These are phyloP conservation scores for Felis chaus DNA, from an alignment of 2,113 vertebrate genomes.

Conservation along the genomic window DNA sequence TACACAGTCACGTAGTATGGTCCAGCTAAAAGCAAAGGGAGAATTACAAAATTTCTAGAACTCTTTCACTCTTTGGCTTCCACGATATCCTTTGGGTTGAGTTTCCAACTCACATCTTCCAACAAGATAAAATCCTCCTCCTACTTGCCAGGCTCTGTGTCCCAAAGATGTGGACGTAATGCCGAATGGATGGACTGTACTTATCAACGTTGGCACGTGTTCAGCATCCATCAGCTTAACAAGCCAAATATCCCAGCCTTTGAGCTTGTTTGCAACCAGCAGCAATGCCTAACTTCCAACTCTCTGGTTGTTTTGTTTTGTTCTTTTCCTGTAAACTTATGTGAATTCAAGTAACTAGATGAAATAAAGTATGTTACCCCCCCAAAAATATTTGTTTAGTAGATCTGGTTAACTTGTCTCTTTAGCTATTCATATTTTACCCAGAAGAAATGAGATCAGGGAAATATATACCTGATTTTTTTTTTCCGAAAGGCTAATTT, in stretches of 20 bases:
- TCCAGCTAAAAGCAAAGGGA: not conserved
- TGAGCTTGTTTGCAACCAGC: not conserved
- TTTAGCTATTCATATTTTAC: not conserved
- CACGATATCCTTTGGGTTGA: not conserved
- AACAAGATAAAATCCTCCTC: conserved; percentile 10
- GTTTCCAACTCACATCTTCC: not conserved
- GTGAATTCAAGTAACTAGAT: not conserved
- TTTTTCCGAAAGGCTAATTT: not conserved
- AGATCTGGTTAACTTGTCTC: not conserved
- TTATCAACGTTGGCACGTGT: not conserved
- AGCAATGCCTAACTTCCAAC: not conserved
- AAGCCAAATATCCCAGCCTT: not conserved
- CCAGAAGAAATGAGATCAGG: not conserved
- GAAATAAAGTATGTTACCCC: not conserved
- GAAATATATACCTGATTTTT: not conserved
- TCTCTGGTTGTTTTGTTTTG: not conserved
- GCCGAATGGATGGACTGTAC: not conserved
- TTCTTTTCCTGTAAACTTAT: not conserved
- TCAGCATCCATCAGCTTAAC: not conserved
- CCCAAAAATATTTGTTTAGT: not conserved
- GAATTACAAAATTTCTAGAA: not conserved
- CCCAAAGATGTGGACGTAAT: not conserved
- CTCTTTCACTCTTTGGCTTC: not conserved
- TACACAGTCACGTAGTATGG: not conserved
- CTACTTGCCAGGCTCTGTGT: not conserved